Evolutionary conservation across 1,140 invertebrate genomes (phyloP), one percentile per base, ranked within the genome.

Genomic region (Caerostris extrusa): DNA sequence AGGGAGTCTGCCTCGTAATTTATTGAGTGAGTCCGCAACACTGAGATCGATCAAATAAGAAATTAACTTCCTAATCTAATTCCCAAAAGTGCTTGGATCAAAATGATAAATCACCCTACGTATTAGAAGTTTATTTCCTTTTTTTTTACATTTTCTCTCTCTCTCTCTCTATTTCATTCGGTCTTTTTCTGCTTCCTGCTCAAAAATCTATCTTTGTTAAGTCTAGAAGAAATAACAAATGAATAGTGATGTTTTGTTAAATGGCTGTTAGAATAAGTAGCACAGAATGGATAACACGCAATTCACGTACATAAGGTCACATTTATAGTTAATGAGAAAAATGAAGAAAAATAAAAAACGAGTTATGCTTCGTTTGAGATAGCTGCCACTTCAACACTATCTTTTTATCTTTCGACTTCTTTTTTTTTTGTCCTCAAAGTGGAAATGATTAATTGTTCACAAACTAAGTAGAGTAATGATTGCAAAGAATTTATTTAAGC

Each of bases 11-110:
- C 2, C 34, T 77, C 71, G 34, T 77, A 50, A 34, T 77, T 77
- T 77, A 77, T 77, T 77, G 71, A 77, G 71, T 77, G 34, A 77
- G 50, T 2, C 69, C 71, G 3, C 34, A 50, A 53, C 8, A 77
- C 3, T 10, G 34, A 53, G 71, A 77, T 77, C 71, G 7, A 77
- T 77, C 71, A 77, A 77, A 53, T 50, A 53, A 77, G 34, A 77
- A 77, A 77, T 77, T 77, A 77, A 77, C 71, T 77, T 77, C 71
- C 71, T 50, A 53, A 77, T 77, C 34, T 77, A 77, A 77, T 77
- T 77, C 34, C 71, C 71, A 50, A 12, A 53, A 77, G 71, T 53
- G 71, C 71, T 77, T 12, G 34, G 71, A 77, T 77, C 71, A 77
- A 77, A 77, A 77, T 77, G 71, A 77, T 77, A 77, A 77, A 77